These are phyloP conservation scores for Rhynchomys soricoides DNA, from an alignment of 2,113 vertebrate species.

Conservation along the genomic window DNA sequence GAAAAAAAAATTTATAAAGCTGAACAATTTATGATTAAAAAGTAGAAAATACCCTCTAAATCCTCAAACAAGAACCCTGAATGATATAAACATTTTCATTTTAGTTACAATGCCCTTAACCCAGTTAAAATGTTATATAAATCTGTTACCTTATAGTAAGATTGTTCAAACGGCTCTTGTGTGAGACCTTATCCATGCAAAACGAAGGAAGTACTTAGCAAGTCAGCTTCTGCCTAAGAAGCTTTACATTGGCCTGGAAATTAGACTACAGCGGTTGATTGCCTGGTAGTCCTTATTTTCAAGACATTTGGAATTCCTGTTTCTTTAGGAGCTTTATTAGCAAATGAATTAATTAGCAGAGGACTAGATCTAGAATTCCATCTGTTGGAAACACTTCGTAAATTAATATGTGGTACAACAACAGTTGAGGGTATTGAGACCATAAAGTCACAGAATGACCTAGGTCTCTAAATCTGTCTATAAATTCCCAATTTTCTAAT, in stretches of 20 bases:
- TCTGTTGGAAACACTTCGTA: background rate
- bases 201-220: background rate
- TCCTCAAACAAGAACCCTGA: background rate
- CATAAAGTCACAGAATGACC: background rate
- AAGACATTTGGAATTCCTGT: background rate
- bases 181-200: background rate
- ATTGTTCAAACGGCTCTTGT: background rate
- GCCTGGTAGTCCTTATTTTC: slow-evolving; percentile 19
- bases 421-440: background rate
- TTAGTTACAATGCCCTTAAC: background rate
- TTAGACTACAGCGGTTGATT: background rate
- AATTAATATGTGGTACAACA: slow-evolving; percentile 33
- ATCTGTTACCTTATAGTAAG: background rate
- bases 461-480: background rate
- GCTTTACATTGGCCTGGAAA: background rate
- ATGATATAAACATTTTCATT: slow-evolving; percentile 14
- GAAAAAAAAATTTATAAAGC: background rate
- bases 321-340: slow-evolving; percentile 25
- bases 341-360: slow-evolving; percentile 24
- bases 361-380: background rate
- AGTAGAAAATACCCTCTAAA: background rate
- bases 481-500: slow-evolving; percentile 26
- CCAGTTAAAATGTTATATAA: background rate
- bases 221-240: background rate
- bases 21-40: background rate